Base-by-base conservation (phyloP, 1,140 invertebrate species). In the Telenomus remus region DNA sequence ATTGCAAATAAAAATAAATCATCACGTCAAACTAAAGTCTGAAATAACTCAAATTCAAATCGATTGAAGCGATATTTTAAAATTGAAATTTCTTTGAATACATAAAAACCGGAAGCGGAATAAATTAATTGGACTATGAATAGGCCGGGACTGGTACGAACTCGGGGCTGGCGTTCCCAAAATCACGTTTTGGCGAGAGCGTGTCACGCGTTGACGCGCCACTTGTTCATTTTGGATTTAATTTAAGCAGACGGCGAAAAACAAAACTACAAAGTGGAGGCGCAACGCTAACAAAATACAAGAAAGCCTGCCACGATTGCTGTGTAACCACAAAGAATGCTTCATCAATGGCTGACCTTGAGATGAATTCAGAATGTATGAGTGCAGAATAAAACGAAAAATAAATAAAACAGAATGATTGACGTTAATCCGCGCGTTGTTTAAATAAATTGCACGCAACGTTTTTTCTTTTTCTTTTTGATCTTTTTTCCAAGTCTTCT, bases 331-430 rank as follows among this genome's bases (percentile, higher is more conserved):
- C 47, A 19, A 69, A 81, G 65, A 77, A 83, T 82, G 81, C 75
- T 44, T 49, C 50, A 72, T 69, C 77, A 27, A 83, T 83, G 82
- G 73, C 73, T 43, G 68, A 81, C 48, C 59, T 79, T 19, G 55
- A 83, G 82, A 80, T 82, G 73, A 72, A 27, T 27, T n/a, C 19
- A 27, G 19, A 27, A 27, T 27, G 6, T 27, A 27, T 27, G 6
- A 27, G 19, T 27, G 19, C 19, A 65, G 55, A 48, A 64, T 49
- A 59, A 48, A 43, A 44, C 39, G 42, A 42, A 8, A 15, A 55
- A 27, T 27, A 27, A 27, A 27, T 16, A 37, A 50, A 44, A 10
- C 39, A 46, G 43, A 49, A 48, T 61, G 39, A 49, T 71, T 55
- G 37, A 55, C 33, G 39, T 48, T 37, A 27, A 9, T 19, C 10